Evolutionary conservation across 2,113 vertebrate species (phyloP), one percentile per base, ranked within the genome.

Genomic region (Ahaetulla prasina): DNA sequence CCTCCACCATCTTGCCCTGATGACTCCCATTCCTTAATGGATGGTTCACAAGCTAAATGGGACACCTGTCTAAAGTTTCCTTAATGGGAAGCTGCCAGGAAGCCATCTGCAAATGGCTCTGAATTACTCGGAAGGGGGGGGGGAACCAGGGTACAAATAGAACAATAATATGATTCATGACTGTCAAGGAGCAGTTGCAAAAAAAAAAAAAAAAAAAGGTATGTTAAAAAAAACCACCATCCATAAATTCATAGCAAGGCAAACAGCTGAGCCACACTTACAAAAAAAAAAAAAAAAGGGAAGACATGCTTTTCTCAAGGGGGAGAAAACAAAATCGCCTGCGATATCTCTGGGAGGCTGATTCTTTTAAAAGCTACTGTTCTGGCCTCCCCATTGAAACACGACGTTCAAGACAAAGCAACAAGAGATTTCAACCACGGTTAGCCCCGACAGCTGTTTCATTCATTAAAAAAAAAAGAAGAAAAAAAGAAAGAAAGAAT

Each of bases 381-480:
- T 52, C 63, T 52, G 47, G 89, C 91, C 85, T 92, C 89, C 91
- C 85, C 50, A 35, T 7, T 0, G 84, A 93, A 94, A 93, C 94
- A 94, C 91, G 89, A 55, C 50, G 89, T 91, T 1, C 95, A 92
- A 96, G 92, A 94, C 93, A 94, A 88, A 93, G 94, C 30, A 0
- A 91, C 93, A 93, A 94, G 91, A 93, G 89, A 43, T 74, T 86
- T 91, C 47, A 89, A 74, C 90, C 74, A 91, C 93, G 60, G 80
- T 57, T 55, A 90, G 89, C 93, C 52, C 92, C 93, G 92, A 87
- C 0, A 88, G 94, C 93, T 93, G 90, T 90, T 94, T 92, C 94
- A 92, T 92, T 96, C 94, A 92, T 94, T 95, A 5, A 54, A 54
- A 54, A 20, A 25, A 95, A 50, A 50, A n/a, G n/a, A n/a, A n/a